Evolutionary conservation across 1,140 invertebrate genomes (phyloP).

Genomic region (Hylaeus anthracinus): DNA sequence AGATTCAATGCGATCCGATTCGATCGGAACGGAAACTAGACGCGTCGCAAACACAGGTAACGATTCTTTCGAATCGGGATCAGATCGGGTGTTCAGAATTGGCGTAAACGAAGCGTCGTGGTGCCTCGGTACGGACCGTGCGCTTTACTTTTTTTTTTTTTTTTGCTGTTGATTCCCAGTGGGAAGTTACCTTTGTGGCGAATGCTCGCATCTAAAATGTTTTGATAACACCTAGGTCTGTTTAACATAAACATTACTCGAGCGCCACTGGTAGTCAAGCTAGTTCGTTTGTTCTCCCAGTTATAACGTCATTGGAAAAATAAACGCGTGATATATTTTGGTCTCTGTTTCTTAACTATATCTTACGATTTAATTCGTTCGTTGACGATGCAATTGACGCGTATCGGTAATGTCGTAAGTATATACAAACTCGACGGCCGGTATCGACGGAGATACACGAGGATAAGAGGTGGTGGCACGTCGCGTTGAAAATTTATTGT

Average conservation of each 20-base stretch:
- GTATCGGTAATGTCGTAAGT: slow-evolving; percentile 18
- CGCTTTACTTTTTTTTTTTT: not conserved
- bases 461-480: slow-evolving; percentile 1
- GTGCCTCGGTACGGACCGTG: not conserved
- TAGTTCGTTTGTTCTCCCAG: not conserved
- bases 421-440: slow-evolving; percentile 42
- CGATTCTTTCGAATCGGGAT: too few relatives aligned
- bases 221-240: too few relatives aligned
- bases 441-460: slow-evolving; percentile 1
- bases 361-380: slow-evolving; percentile 32
- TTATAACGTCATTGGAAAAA: slow-evolving; percentile 31
- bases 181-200: too few relatives aligned
- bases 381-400: slow-evolving; percentile 15
- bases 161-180: not conserved
- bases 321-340: slow-evolving; percentile 33
- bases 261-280: not conserved
- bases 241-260: too few relatives aligned
- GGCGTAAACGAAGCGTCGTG: not conserved
- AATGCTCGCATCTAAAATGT: too few relatives aligned
- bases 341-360: slow-evolving; percentile 31
- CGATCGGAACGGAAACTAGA: not conserved
- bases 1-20: slow-evolving; percentile 24
- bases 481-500: slow-evolving; percentile 43
- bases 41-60: not conserved
- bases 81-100: not conserved